Conservation (phyloP, 2,888 invertebrate species). For the Volucella inanis region DNA sequence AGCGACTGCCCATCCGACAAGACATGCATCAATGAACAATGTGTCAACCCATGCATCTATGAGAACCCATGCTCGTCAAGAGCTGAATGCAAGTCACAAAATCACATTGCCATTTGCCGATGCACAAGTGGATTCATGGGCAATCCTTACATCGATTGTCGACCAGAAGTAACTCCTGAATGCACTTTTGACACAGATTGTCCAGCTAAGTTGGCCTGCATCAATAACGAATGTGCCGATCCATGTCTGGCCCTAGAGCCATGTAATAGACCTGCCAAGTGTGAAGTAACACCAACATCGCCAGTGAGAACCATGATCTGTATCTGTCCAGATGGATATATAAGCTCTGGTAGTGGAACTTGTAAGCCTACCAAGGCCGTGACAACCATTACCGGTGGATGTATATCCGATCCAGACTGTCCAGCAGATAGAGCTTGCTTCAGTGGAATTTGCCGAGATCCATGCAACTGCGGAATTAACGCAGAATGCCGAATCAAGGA, state of each 20-base stretch:
- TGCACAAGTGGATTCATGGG: slow-evolving; percentile 90
- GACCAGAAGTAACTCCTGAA: slow-evolving; percentile 88
- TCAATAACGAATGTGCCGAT: slow-evolving; percentile 91
- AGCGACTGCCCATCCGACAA: slow-evolving; percentile 94
- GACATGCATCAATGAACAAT: slow-evolving; percentile 93
- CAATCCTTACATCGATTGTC: slow-evolving; percentile 92
- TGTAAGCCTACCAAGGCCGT: slow-evolving; percentile 89
- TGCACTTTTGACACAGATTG: slow-evolving; percentile 93
- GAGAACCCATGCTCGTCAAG: slow-evolving; percentile 90
- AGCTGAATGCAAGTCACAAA: slow-evolving; percentile 91
- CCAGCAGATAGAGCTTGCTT: slow-evolving; percentile 90
- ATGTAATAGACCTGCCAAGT: slow-evolving; percentile 90
- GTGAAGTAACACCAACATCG: slow-evolving; percentile 90
- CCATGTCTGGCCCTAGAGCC: slow-evolving; percentile 91
- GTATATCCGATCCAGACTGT: slow-evolving; percentile 91
- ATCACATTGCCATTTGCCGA: slow-evolving; percentile 93
- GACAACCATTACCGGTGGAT: slow-evolving; percentile 85
- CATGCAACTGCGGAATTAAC: slow-evolving; percentile 93
- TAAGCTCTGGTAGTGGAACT: slow-evolving; percentile 91
- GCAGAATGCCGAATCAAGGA: slow-evolving; percentile 92
- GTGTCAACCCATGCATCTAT: slow-evolving; percentile 92
- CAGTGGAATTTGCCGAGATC: slow-evolving; percentile 90
- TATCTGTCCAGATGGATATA: slow-evolving; percentile 93
- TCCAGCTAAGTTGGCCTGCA: slow-evolving; percentile 90
- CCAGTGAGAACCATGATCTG: slow-evolving; percentile 95